These are phyloP conservation scores for Nasonia longicornis DNA, from an alignment of 1,140 invertebrate species.

Conservation along the genomic window DNA sequence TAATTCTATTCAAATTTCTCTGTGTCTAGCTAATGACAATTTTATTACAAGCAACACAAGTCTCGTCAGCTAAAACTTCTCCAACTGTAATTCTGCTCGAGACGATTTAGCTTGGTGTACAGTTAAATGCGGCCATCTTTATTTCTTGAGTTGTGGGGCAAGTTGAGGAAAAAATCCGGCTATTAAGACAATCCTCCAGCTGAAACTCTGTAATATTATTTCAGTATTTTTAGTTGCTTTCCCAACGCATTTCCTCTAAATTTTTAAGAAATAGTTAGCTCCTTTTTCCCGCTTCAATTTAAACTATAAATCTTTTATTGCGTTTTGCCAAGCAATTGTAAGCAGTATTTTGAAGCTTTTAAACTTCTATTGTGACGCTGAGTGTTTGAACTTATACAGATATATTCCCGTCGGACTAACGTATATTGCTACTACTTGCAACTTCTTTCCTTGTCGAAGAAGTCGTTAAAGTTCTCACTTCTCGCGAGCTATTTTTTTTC, in stretches of 20 bases:
- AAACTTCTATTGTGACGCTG: too few species aligned
- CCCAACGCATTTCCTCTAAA: background rate
- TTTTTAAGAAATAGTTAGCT: background rate
- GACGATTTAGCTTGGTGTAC: background rate
- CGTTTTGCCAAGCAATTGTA: too few species aligned
- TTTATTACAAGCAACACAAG: constrained; percentile 4
- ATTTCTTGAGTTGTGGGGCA: background rate
- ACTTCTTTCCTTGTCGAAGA: too few species aligned
- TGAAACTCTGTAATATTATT: background rate
- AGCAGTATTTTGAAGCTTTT: too few species aligned
- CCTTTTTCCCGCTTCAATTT: too few species aligned
- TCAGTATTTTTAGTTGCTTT: background rate
- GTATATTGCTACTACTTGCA: too few species aligned
- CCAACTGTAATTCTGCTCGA: background rate
- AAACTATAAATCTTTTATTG: too few species aligned
- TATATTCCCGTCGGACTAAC: too few species aligned
- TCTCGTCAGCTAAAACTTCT: background rate
- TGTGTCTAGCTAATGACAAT: background rate
- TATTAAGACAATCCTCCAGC: background rate
- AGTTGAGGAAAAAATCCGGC: background rate
- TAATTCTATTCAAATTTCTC: constrained; percentile 1
- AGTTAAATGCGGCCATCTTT: background rate
- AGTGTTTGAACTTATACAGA: too few species aligned
- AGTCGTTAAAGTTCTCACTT: too few species aligned
- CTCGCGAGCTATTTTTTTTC: too few species aligned